Percentiles rank a stretch among this genome's conserved stretches.
phyloP scores from a whole-genome alignment of 92 coral and sea anemone species.

The Phenganax subtilis region DNA sequence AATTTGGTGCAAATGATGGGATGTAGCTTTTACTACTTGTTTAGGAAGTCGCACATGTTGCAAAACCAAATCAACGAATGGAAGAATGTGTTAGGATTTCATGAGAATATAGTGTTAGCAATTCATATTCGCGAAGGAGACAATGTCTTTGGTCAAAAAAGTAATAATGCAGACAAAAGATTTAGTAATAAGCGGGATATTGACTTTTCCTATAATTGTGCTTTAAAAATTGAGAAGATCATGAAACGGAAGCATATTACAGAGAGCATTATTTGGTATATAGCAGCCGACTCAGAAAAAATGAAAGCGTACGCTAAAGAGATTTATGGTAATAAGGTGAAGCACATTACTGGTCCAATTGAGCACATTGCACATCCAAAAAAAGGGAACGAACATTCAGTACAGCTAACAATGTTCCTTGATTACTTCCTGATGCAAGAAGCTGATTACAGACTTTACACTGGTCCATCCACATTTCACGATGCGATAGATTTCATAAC shows the following conservation, averaged over 20 bases:
- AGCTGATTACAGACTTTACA: constrained; percentile 58
- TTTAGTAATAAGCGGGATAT: constrained; percentile 40
- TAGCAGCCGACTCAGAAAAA: constrained; percentile 66
- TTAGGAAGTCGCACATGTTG: constrained; percentile 58
- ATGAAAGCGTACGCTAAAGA: constrained; percentile 58
- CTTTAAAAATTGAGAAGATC: constrained; percentile 53
- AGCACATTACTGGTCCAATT: constrained; percentile 5
- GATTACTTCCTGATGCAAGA: constrained; percentile 79
- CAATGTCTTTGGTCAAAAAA: constrained; percentile 48
- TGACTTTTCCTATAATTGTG: constrained; percentile 59
- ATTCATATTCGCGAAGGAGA: constrained; percentile 86
- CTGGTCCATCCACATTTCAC: not conserved
- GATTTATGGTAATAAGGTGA: constrained; percentile 56
- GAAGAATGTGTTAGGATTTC: constrained; percentile 38
- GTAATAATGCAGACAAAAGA: constrained; percentile 49
- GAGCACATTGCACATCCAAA: constrained; percentile 9
- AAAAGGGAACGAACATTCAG: constrained; percentile 27
- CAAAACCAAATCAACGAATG: constrained; percentile 44
- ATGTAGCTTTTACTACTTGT: constrained; percentile 79
- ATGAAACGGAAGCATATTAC: constrained; percentile 12
- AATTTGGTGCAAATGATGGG: constrained; percentile 58
- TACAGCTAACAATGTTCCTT: constrained; percentile 71
- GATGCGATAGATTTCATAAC: not conserved
- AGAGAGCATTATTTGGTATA: constrained; percentile 59
- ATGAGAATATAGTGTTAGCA: constrained; percentile 60